Conservation (phyloP, 2,797 vertebrate species). For the Schizothorax lantsangensis region DNA sequence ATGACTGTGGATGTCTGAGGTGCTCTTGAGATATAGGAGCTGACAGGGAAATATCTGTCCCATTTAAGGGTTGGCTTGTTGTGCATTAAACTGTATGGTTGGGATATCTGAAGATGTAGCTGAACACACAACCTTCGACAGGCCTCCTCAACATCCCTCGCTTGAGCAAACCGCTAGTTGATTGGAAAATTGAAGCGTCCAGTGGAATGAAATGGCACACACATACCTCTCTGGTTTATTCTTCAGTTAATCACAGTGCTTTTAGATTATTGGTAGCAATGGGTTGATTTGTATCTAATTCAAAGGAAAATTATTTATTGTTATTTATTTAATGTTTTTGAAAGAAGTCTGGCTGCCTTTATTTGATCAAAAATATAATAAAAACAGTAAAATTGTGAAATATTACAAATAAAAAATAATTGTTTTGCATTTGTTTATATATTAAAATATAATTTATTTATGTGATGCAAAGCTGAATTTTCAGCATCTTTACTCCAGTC, state of each 20-base stretch:
- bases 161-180: constrained; percentile 40
- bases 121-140: constrained; percentile 20
- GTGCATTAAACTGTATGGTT: constrained; percentile 44
- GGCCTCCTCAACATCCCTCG: constrained; percentile 5
- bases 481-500: background rate
- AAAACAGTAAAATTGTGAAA: background rate
- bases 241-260: background rate
- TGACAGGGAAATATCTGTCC: constrained; percentile 53
- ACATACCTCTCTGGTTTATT: background rate
- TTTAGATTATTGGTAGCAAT: background rate
- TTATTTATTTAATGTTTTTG: background rate
- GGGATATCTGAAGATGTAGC: constrained; percentile 37
- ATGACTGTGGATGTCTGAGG: constrained; percentile 42
- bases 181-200: constrained; percentile 41
- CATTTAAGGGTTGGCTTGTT: constrained; percentile 53
- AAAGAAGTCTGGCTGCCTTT: background rate
- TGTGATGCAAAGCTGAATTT: background rate
- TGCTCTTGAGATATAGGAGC: constrained; percentile 44
- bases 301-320: background rate
- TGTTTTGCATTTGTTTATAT: background rate
- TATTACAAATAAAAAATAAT: background rate
- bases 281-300: background rate
- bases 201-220: background rate
- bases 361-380: background rate
- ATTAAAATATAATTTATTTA: background rate